Evolutionary conservation across 2,113 vertebrate species (phyloP).

Genomic region (Pterocles burchelli): DNA sequence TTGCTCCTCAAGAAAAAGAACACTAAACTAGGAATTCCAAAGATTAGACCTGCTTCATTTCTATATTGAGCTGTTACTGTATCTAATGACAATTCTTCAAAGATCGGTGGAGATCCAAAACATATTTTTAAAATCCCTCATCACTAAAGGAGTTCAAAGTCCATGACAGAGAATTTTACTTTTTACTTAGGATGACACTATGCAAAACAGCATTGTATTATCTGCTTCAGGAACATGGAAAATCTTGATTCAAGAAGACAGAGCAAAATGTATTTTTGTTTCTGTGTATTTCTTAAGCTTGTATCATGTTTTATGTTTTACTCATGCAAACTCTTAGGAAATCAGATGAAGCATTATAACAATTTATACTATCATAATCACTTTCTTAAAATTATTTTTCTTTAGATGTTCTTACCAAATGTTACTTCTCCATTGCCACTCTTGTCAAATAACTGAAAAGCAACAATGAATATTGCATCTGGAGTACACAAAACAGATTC

Average conservation of each 20-base stretch:
- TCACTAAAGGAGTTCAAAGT: neutral
- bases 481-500: slow-evolving; percentile 95
- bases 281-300: neutral
- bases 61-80: neutral
- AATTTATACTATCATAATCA: neutral
- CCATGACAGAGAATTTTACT: neutral
- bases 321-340: slow-evolving; percentile 8
- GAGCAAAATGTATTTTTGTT: neutral
- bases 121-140: neutral
- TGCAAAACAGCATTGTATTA: neutral
- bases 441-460: slow-evolving; percentile 98
- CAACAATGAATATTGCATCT: slow-evolving; percentile 95
- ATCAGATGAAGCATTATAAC: neutral
- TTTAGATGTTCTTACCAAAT: slow-evolving; percentile 86
- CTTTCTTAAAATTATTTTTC: slow-evolving; percentile 56
- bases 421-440: slow-evolving; percentile 91
- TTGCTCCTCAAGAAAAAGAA: neutral
- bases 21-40: neutral
- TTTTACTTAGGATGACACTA: slow-evolving; percentile 1
- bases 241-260: neutral
- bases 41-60: neutral
- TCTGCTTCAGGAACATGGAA: slow-evolving; percentile 24
- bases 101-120: neutral
- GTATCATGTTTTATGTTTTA: neutral
- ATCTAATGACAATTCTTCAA: neutral